These are phyloP conservation scores for Pediacus dermestoides DNA, from an alignment of 2,888 invertebrate genomes.

Conservation along the genomic window DNA sequence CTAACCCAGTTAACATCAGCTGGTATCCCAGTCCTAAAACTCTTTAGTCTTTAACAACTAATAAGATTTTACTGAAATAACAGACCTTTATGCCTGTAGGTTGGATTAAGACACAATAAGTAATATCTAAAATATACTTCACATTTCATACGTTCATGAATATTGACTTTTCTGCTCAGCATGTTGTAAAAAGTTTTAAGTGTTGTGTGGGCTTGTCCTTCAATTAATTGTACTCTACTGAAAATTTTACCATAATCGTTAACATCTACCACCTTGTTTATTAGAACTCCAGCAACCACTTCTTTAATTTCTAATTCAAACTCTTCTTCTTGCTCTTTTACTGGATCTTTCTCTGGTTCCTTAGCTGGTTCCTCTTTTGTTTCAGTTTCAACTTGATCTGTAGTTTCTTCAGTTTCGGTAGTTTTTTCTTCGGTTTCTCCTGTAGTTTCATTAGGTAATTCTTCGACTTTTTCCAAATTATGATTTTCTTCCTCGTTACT, in stretches of 20 bases:
- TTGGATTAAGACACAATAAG: slow-evolving; percentile 38
- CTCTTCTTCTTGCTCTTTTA: no score
- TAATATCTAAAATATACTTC: slow-evolving; percentile 41
- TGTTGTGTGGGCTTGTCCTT: slow-evolving; percentile 41
- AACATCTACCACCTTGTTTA: slow-evolving; percentile 40
- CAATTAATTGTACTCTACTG: slow-evolving; percentile 36
- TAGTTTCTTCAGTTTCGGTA: no score
- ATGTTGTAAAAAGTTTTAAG: slow-evolving; percentile 35
- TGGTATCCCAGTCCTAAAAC: slow-evolving; percentile 33
- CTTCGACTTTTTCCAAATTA: no score
- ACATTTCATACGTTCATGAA: slow-evolving; percentile 40
- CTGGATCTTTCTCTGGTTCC: no score
- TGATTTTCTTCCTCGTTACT: no score
- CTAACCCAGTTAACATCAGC: slow-evolving; percentile 34
- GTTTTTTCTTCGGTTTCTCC: slow-evolving; percentile 1
- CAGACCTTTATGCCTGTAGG: slow-evolving; percentile 39
- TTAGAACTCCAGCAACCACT: slow-evolving; percentile 38
- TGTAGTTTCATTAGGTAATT: no score
- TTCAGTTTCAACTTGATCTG: no score
- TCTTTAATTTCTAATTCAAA: slow-evolving; percentile 26
- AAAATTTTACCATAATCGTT: slow-evolving; percentile 41
- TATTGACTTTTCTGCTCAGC: slow-evolving; percentile 41
- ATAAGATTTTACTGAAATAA: slow-evolving; percentile 18
- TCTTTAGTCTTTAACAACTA: slow-evolving; percentile 8
- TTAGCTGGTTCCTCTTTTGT: no score